phyloP scores from a whole-genome alignment of 2,888 invertebrate genomes.

The Drosophila anceps region DNA sequence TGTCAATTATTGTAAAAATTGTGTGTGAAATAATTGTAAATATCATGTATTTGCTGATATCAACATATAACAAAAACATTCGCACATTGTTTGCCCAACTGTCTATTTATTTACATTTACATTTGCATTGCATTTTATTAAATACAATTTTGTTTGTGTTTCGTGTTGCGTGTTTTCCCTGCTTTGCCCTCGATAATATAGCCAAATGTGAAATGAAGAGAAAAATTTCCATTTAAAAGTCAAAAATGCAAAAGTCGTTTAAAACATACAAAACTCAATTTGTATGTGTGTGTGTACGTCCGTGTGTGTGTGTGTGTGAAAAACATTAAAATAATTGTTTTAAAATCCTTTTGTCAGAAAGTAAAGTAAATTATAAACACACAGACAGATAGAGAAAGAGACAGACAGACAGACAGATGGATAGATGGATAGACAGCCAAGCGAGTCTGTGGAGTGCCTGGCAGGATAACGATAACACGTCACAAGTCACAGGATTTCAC shows the following conservation, averaged over 20 bases:
- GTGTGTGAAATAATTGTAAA: conserved; percentile 38
- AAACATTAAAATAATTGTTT: conserved; percentile 82
- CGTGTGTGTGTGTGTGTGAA: conserved; percentile 52
- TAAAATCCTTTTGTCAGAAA: conserved; percentile 81
- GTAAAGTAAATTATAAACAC: conserved; percentile 79
- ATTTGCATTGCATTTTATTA: conserved; percentile 53
- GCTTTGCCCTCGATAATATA: conserved; percentile 28
- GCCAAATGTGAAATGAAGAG: conserved; percentile 78
- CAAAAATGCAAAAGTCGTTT: conserved; percentile 79
- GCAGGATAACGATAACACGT: conserved; percentile 78
- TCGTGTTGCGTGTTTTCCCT: neutral
- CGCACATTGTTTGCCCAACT: conserved; percentile 24
- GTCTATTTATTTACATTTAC: conserved; percentile 58
- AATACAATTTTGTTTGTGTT: conserved; percentile 48
- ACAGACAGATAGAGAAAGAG: conserved; percentile 28
- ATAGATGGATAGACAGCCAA: conserved; percentile 21
- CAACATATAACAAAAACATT: conserved; percentile 11
- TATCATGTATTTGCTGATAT: conserved; percentile 45
- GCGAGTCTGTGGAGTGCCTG: conserved; percentile 55
- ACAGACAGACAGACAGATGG: conserved; percentile 9
- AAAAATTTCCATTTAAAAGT: conserved; percentile 80
- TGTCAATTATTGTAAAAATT: conserved; percentile 45
- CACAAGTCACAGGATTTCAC: conserved; percentile 74
- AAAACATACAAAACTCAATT: conserved; percentile 74
- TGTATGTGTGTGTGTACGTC: conserved; percentile 19